Percentiles rank a stretch among this genome's conserved stretches.
Evolutionary conservation across 2,888 invertebrate species (phyloP).

Genomic region (Mesorhabditis spiculigera): DNA sequence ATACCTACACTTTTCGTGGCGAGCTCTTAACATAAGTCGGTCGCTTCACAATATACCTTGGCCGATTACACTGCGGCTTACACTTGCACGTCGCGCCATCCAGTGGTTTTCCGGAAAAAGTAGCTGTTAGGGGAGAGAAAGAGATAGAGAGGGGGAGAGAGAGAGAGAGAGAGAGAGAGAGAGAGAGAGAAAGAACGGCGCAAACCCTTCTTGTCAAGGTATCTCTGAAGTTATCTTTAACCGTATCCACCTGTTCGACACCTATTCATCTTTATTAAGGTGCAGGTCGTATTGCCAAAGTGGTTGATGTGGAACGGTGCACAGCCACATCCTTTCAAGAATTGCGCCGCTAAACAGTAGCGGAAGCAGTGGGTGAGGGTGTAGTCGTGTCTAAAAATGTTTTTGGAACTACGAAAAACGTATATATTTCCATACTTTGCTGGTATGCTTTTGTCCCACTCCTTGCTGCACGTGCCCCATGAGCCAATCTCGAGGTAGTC

Average conservation of each 20-base stretch:
- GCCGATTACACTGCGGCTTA: constrained; percentile 6
- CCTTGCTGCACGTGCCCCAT: constrained; percentile 3
- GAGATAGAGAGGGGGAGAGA: too few relatives aligned
- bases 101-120: too few relatives aligned
- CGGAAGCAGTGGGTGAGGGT: constrained; percentile 2
- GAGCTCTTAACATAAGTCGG: neutral
- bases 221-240: too few relatives aligned
- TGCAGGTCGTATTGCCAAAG: neutral
- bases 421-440: neutral
- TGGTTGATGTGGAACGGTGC: neutral
- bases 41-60: neutral
- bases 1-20: neutral
- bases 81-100: neutral
- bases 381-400: neutral
- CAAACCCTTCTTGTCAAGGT: too few relatives aligned
- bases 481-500: constrained; percentile 1
- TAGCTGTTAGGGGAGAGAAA: too few relatives aligned
- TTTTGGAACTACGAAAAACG: neutral
- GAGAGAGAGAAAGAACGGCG: too few relatives aligned
- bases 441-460: neutral
- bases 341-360: neutral
- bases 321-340: neutral
- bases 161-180: too few relatives aligned
- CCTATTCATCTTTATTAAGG: neutral
- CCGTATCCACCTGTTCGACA: neutral